Conservation (phyloP, 2,113 vertebrate species). For the Menura novaehollandiae region DNA sequence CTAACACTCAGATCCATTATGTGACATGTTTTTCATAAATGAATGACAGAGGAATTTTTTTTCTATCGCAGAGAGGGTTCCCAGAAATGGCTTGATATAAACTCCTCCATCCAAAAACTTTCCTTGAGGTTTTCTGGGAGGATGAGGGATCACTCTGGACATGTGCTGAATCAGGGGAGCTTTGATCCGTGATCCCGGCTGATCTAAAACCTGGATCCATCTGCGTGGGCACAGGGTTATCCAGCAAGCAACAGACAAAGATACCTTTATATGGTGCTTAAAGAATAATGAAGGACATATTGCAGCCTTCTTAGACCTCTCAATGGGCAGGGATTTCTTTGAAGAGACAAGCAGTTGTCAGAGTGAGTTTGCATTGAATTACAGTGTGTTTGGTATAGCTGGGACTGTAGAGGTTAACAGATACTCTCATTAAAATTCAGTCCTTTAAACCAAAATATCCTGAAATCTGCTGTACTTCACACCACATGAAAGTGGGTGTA, state of each 20-base stretch:
- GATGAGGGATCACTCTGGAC: neutral
- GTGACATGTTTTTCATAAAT: neutral
- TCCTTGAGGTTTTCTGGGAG: neutral
- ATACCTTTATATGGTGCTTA: neutral
- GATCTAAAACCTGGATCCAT: neutral
- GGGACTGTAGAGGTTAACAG: constrained; percentile 43
- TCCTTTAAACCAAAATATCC: constrained; percentile 43
- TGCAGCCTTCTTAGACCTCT: neutral
- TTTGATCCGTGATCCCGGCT: neutral
- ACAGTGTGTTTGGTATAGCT: neutral
- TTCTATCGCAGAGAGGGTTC: neutral
- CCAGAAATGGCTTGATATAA: neutral
- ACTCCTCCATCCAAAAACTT: neutral
- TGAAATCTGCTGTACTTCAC: constrained; percentile 58
- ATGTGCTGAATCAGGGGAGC: neutral
- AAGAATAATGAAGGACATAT: neutral
- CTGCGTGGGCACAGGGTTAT: neutral
- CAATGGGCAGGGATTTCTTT: neutral
- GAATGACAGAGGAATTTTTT: neutral
- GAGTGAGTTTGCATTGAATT: neutral
- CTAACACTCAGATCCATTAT: neutral
- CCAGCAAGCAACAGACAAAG: neutral
- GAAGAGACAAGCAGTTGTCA: neutral
- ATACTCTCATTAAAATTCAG: constrained; percentile 51
- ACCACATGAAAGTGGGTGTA: constrained; percentile 63